phyloP scores from a whole-genome alignment of 1,140 invertebrate species.

The Hylyphantes graminicola region DNA sequence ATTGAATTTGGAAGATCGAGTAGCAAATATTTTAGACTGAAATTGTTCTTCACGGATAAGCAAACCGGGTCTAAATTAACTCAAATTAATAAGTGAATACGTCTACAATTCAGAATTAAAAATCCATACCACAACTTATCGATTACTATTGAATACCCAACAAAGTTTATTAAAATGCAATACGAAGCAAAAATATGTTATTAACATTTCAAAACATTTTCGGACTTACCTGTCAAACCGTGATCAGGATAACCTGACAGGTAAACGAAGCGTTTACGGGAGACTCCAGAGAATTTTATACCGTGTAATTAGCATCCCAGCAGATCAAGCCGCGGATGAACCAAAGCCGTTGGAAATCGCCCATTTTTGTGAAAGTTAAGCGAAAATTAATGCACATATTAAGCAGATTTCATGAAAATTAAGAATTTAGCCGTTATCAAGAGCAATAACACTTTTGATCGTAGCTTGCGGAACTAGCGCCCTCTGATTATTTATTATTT shows the following conservation, averaged over 20 bases:
- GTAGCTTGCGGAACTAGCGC: conserved; percentile 53
- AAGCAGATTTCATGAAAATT: neutral
- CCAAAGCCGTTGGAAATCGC: neutral
- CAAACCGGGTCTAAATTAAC: neutral
- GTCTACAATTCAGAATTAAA: conserved; percentile 26
- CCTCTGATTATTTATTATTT: conserved; percentile 51
- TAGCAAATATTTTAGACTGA: no score
- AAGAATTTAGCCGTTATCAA: conserved; percentile 54
- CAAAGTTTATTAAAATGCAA: neutral
- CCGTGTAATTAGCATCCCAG: neutral
- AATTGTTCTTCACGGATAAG: no score
- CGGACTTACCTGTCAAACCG: conserved; percentile 44
- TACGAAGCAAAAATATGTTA: neutral
- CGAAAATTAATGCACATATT: conserved; percentile 12
- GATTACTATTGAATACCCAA: neutral
- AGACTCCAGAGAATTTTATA: conserved; percentile 12
- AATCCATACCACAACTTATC: neutral
- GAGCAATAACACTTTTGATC: conserved; percentile 50
- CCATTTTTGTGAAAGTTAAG: conserved; percentile 1
- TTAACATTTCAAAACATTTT: neutral
- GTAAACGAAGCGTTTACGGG: conserved; percentile 47
- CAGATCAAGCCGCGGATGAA: neutral
- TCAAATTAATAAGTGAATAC: conserved; percentile 19
- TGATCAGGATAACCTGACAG: conserved; percentile 38
- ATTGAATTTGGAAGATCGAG: no score